Base-by-base conservation (phyloP, 2,888 invertebrate species). In the Cheilosia urbana region DNA sequence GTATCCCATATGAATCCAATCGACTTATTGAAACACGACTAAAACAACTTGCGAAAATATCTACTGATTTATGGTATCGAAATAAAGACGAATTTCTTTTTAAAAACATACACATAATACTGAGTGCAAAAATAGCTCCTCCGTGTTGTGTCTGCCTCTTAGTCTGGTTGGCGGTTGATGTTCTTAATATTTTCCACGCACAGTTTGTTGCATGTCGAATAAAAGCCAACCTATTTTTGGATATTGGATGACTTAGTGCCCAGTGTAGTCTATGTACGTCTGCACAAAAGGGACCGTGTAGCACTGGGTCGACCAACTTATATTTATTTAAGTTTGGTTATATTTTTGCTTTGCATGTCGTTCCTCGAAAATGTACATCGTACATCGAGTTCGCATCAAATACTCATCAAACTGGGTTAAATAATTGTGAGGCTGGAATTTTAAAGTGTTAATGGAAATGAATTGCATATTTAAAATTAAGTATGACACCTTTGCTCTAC, bases 141-240 rank as follows among this genome's bases (percentile, higher is more conserved):
- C 9, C 19, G 9, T 45, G 45, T 7, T 17, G 65, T 17, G 65
- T 77, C 78, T 77, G 82, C 77, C 78, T 40, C 19, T 40, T 27
- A 57, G 83, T 78, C 83, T 73, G 73, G 45, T 30, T 37, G 42
- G 15, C 47, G 40, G 37, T 53, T 68, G 66, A 49, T 68, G 53
- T 78, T 84, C 58, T 65, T 49, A 69, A 75, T 79, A 78, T 68
- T 68, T 83, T 79, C 55, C 83, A 79, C 78, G 68, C 78, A 73
- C 42, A 49, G 63, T 65, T 63, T 79, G 68, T 65, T 79, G 79
- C 79, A 79, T 79, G 65, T 58, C 63, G 79, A 69, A 78, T 40
- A 60, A 30, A 24, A 51, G 83, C 72, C 68, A 51, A 75, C 73
- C 79, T 84, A 84, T 84, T 84, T 84, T 84, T 69, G 69, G 79